These are phyloP conservation scores for Tadarida brasiliensis DNA, from an alignment of 2,797 vertebrate species.

Conservation along the genomic window DNA sequence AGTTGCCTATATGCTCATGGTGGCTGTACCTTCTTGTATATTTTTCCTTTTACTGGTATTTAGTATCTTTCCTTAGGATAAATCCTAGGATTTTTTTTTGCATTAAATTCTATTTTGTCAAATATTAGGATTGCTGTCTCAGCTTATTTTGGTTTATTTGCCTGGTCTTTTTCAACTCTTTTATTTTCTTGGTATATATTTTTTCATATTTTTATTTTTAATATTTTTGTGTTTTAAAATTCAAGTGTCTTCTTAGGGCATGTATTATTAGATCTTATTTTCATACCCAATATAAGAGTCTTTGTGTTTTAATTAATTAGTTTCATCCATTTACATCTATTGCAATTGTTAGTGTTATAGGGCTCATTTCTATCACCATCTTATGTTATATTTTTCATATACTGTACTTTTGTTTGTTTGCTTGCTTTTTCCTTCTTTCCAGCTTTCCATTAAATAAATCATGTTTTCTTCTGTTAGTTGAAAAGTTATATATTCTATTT, in stretches of 20 bases:
- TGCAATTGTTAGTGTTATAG: not conserved
- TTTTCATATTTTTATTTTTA: conserved; percentile 32
- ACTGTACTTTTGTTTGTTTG: not conserved
- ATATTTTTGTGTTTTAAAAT: not conserved
- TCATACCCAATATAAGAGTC: not conserved
- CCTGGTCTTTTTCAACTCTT: not conserved
- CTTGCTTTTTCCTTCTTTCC: not conserved
- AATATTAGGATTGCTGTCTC: not conserved
- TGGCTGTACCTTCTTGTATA: not conserved
- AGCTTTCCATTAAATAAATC: not conserved
- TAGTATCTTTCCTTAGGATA: not conserved
- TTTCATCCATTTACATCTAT: not conserved
- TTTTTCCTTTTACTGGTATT: not conserved
- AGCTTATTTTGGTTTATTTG: conserved; percentile 20
- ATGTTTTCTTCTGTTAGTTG: not conserved
- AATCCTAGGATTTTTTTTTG: not conserved
- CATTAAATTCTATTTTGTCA: not conserved
- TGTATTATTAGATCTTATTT: conserved; percentile 26
- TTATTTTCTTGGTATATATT: conserved; percentile 23
- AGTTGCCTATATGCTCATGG: not conserved
- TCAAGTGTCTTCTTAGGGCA: not conserved
- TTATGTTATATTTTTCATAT: conserved; percentile 52
- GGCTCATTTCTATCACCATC: not conserved
- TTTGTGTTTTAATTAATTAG: not conserved
- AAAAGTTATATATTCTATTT: conserved; percentile 27